phyloP scores from a whole-genome alignment of 2,113 vertebrate species.

The Mus musculus region GRCm39 chr14:122082001-122082500 shows the following conservation, averaged over 20 bases:
- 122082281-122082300: no score
- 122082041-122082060: conserved; percentile 25
- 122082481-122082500: not conserved
- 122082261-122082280: no score
- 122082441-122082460: not conserved
- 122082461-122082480: not conserved
- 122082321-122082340: no score
- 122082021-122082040: not conserved
- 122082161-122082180: no score
- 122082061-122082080: not conserved
- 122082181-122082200: no score
- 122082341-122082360: no score
- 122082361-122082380: no score
- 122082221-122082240: no score
- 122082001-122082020: not conserved
- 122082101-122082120: accelerated
- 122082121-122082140: not conserved
- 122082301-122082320: no score
- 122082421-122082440: not conserved
- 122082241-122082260: no score
- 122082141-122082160: no score
- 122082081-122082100: not conserved
- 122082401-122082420: not conserved
- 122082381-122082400: not conserved
- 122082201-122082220: no score